A percentile compares a stretch with the other conserved stretches of the same genome.
Conservation (phyloP, 2,888 invertebrate species). For the Zelleria hepariella region DNA sequence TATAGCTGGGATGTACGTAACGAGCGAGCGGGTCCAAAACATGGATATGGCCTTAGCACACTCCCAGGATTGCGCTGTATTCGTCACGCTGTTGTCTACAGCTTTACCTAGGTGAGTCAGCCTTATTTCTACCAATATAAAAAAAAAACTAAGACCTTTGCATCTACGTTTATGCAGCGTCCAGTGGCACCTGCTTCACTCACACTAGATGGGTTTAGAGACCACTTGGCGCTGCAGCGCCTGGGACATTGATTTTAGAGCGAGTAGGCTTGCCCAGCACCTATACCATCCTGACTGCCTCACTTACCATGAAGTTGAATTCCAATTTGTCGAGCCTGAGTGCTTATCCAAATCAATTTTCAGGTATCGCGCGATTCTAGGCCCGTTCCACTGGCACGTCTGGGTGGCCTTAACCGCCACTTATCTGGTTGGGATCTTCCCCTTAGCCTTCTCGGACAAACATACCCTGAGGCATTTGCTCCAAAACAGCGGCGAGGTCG, state of each 20-base stretch:
- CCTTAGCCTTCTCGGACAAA: slow-evolving; percentile 81
- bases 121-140: too few relatives aligned
- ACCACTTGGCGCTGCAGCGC: too few relatives aligned
- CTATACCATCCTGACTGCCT: too few relatives aligned
- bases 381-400: slow-evolving; percentile 86
- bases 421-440: slow-evolving; percentile 81
- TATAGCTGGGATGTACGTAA: slow-evolving; percentile 80
- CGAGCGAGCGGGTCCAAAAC: slow-evolving; percentile 56
- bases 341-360: slow-evolving; percentile 13
- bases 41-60: slow-evolving; percentile 77
- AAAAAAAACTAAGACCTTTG: too few relatives aligned
- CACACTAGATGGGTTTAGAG: too few relatives aligned
- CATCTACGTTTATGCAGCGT: too few relatives aligned
- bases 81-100: slow-evolving; percentile 82
- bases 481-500: slow-evolving; percentile 79
- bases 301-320: too few relatives aligned
- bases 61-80: slow-evolving; percentile 82
- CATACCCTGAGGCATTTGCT: slow-evolving; percentile 76
- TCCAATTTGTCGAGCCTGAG: too few relatives aligned
- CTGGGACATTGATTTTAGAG: too few relatives aligned
- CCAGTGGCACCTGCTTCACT: too few relatives aligned
- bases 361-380: slow-evolving; percentile 86
- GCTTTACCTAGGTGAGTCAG: slow-evolving; percentile 78
- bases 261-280: too few relatives aligned
- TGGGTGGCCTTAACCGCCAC: slow-evolving; percentile 81